These are phyloP conservation scores for Chloroclystis v-ata DNA, from an alignment of 2,888 invertebrate genomes.

Conservation along the genomic window DNA sequence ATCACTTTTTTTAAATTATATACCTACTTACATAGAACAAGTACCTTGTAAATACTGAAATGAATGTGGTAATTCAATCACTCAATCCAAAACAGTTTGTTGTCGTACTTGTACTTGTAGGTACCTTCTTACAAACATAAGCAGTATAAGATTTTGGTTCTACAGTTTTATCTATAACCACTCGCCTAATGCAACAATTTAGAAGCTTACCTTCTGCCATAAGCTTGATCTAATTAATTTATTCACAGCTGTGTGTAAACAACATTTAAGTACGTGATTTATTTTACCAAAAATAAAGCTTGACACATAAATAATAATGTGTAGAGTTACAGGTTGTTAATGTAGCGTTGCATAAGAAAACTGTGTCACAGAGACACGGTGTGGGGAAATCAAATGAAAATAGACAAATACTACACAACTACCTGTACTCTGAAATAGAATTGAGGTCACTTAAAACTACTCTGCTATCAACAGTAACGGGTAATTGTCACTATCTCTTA, in stretches of 20 bases:
- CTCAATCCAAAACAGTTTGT: too few species aligned
- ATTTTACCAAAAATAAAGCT: constrained; percentile 2
- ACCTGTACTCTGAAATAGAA: constrained; percentile 52
- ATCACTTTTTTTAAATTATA: too few species aligned
- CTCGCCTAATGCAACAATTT: constrained; percentile 4
- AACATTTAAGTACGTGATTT: constrained; percentile 7
- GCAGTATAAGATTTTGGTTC: too few species aligned
- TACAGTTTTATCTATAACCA: not conserved
- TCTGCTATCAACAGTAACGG: constrained; percentile 27
- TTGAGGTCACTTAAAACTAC: constrained; percentile 37
- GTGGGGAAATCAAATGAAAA: constrained; percentile 55
- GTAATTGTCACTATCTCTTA: constrained; percentile 16
- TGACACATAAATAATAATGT: constrained; percentile 4
- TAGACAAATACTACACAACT: constrained; percentile 48
- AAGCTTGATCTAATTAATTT: constrained; percentile 9
- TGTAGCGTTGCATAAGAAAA: constrained; percentile 31
- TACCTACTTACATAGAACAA: too few species aligned
- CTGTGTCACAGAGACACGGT: constrained; percentile 55
- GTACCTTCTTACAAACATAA: too few species aligned
- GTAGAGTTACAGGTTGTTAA: constrained; percentile 2
- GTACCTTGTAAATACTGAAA: too few species aligned
- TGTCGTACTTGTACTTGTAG: too few species aligned
- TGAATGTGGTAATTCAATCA: too few species aligned
- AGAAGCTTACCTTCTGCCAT: constrained; percentile 8
- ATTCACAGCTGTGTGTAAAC: constrained; percentile 8